Evolutionary conservation across 1,140 invertebrate species (phyloP).

Genomic region (Epicauta chinensis): DNA sequence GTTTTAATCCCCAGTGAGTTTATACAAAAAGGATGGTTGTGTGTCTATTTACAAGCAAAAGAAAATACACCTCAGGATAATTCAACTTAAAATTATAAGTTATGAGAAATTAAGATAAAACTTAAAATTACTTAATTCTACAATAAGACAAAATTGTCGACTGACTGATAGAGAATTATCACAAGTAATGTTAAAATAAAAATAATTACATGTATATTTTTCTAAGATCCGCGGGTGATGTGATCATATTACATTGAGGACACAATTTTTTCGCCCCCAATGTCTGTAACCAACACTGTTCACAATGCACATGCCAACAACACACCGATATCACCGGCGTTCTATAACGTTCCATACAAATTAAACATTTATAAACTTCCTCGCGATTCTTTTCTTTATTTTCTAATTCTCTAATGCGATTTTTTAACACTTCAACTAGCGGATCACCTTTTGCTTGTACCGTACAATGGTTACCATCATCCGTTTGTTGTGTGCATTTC

Average conservation of each 20-base stretch:
- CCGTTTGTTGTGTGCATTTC: constrained; percentile 10
- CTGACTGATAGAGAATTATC: no score
- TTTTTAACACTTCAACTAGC: constrained; percentile 67
- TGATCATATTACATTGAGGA: constrained; percentile 93
- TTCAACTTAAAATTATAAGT: no score
- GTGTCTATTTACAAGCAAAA: no score
- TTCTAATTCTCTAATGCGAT: constrained; percentile 63
- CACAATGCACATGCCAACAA: constrained; percentile 95
- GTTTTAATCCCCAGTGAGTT: no score
- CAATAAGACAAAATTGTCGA: no score
- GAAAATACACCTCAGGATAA: no score
- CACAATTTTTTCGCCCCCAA: constrained; percentile 87
- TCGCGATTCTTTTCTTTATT: constrained; percentile 42
- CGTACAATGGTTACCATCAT: constrained; percentile 9
- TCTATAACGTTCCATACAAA: constrained; percentile 79
- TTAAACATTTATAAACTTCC: constrained; percentile 71
- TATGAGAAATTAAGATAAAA: no score
- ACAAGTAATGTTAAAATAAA: neutral
- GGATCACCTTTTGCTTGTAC: constrained; percentile 46
- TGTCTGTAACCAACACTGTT: constrained; percentile 88
- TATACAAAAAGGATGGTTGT: no score
- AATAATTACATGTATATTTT: constrained; percentile 76
- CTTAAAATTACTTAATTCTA: no score
- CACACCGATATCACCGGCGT: constrained; percentile 91
- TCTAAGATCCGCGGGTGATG: constrained; percentile 77